Evolutionary conservation across 1,140 invertebrate species (phyloP), one percentile per base, ranked within the genome.

Genomic region (Drosophila nigrodunni): DNA sequence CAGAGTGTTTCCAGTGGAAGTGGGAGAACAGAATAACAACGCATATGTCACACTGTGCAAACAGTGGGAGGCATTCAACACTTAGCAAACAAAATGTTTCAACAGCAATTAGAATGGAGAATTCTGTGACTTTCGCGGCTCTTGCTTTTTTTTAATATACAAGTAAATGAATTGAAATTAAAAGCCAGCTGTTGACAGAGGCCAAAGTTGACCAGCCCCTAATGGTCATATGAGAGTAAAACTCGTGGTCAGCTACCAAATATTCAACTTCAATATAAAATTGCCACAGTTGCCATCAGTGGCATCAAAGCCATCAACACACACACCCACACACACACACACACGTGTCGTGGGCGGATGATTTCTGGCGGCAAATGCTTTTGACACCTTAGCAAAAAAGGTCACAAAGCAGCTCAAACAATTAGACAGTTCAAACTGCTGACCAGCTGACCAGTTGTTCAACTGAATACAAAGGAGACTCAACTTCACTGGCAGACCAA

Each of bases 121-220:
- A 55, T 55, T 10, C 25, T 30, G 50, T 7, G 49, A 50, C 67
- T 64, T 39, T 46, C 59, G 80, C 15, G 11, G 41, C 9, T 72
- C 65, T 74, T 74, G 6, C 6, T 30, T 30, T 30, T 69, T 82
- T 87, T n/a, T 79, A 83, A 87, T 89, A 83, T 72, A 30, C 25
- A 6, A 30, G 25, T 30, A 89, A 89, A 88, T 83, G 83, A 88
- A 89, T 60, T 55, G 80, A 88, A 88, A 88, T 88, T 89, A 83
- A 88, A 87, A 83, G 80, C 80, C 83, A 89, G 88, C 74, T 89
- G 83, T 89, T 89, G 85, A 88, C 83, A 89, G 77, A 85, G 77
- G 80, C 80, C 30, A 71, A 64, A 49, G 43, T 35, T 13, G 47
- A 61, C 49, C 67, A 70, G 44, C 68, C 61, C 74, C 61, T 50